Conservation (phyloP, 1,140 invertebrate species). For the Trichonephila clavipes region DNA sequence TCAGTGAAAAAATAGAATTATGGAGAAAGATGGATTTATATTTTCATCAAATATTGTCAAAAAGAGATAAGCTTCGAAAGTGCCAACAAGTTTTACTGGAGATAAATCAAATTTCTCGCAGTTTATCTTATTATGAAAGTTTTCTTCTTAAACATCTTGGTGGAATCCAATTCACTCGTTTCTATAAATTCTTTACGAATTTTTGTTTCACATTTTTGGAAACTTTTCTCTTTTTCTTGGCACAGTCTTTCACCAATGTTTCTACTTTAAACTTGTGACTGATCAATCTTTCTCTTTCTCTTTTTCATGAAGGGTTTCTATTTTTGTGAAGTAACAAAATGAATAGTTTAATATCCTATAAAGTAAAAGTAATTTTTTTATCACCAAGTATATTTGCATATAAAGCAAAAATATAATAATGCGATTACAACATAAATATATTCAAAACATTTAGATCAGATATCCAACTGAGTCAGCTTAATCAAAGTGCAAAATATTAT, state of each 20-base stretch:
- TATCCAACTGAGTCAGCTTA: neutral
- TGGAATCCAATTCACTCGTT: neutral
- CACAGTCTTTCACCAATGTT: neutral
- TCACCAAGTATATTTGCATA: neutral
- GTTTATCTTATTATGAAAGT: constrained; percentile 3
- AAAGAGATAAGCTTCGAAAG: neutral
- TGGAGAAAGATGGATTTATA: neutral
- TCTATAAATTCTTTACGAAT: neutral
- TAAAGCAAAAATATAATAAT: neutral
- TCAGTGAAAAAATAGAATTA: neutral
- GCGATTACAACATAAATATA: neutral
- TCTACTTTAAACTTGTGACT: neutral
- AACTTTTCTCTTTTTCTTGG: neutral
- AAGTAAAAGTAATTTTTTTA: neutral
- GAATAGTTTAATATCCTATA: neutral
- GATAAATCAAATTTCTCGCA: constrained; percentile 1
- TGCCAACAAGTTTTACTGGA: neutral
- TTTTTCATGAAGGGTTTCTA: neutral
- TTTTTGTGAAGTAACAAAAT: neutral
- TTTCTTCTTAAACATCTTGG: neutral
- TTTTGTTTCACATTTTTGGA: neutral
- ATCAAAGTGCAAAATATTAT: neutral
- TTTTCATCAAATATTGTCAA: constrained; percentile 1
- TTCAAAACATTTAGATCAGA: neutral
- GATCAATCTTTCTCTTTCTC: neutral